phyloP scores from a whole-genome alignment of 2,797 vertebrate genomes.

The Sebastes paucispinis region DNA sequence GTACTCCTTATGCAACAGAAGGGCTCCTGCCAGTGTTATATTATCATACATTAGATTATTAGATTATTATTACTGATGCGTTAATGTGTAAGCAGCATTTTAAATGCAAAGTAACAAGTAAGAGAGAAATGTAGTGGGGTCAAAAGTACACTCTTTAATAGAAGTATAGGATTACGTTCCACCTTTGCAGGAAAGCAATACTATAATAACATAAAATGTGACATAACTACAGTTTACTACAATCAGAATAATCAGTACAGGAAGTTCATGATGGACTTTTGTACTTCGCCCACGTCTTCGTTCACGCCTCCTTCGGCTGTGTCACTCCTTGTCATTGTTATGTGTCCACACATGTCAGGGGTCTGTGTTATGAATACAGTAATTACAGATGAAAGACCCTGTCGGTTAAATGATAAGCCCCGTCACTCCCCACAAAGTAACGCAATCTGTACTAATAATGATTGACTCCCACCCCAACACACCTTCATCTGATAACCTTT shows the following conservation, averaged over 20 bases:
- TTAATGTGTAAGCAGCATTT: not conserved
- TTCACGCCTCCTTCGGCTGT: conserved; percentile 16
- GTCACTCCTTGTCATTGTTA: conserved; percentile 20
- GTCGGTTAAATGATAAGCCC: conserved; percentile 12
- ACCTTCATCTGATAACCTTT: conserved; percentile 33
- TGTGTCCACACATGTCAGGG: conserved; percentile 6
- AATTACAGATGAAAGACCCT: conserved; percentile 9
- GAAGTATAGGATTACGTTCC: not conserved
- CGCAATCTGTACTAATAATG: conserved; percentile 28
- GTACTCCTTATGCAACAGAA: not conserved
- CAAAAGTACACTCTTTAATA: not conserved
- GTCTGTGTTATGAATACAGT: conserved; percentile 4
- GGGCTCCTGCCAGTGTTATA: not conserved
- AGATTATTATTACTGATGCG: no score
- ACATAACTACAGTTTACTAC: not conserved
- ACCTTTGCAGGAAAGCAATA: not conserved
- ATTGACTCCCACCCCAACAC: conserved; percentile 36
- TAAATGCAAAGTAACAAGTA: not conserved
- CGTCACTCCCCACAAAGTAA: conserved; percentile 18
- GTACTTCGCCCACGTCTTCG: conserved; percentile 19
- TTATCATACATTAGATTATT: no score
- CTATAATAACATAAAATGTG: not conserved
- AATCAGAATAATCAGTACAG: not conserved
- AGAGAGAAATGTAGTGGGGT: not conserved
- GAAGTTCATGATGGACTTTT: conserved; percentile 20